A percentile compares a stretch with the other conserved stretches of the same genome.
Conservation (phyloP, 2,113 vertebrate genomes). For the Gnathonemus echidnorhynchus region DNA sequence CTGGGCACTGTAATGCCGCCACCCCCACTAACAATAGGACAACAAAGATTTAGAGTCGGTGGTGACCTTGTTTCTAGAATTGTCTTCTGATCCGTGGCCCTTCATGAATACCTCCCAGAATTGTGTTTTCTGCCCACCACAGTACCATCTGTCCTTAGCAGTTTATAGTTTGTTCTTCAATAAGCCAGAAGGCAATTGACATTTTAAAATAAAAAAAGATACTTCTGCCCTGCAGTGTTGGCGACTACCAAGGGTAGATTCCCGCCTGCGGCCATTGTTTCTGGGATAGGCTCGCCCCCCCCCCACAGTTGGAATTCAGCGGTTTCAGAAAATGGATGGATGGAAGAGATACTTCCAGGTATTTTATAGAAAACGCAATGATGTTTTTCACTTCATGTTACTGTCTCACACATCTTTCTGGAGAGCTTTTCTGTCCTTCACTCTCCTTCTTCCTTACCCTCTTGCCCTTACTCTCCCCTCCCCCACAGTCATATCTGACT, state of each 20-base stretch:
- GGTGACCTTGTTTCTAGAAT: not conserved
- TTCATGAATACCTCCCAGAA: not conserved
- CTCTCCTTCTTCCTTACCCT: not conserved
- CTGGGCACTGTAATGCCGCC: not conserved
- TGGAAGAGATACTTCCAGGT: not conserved
- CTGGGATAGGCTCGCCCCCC: no score
- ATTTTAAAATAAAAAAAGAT: not conserved
- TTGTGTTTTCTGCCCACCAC: not conserved
- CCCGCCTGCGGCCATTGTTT: no score
- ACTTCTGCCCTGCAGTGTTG: no score
- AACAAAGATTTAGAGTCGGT: not conserved
- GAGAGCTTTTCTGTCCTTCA: not conserved
- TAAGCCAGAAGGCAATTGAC: not conserved
- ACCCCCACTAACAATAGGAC: not conserved
- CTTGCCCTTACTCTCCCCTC: not conserved
- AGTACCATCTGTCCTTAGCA: not conserved
- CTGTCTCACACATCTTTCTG: not conserved
- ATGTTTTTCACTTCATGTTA: not conserved
- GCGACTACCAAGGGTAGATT: no score
- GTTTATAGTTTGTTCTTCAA: not conserved
- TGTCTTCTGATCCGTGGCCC: not conserved
- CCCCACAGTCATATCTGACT: not conserved
- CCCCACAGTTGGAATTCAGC: no score
- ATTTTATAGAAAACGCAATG: not conserved
- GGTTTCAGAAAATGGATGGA: no score